Percentiles rank a stretch among this genome's conserved stretches.
phyloP scores from a whole-genome alignment of 2,888 invertebrate species.

The Hemicrepidius hirtus region DNA sequence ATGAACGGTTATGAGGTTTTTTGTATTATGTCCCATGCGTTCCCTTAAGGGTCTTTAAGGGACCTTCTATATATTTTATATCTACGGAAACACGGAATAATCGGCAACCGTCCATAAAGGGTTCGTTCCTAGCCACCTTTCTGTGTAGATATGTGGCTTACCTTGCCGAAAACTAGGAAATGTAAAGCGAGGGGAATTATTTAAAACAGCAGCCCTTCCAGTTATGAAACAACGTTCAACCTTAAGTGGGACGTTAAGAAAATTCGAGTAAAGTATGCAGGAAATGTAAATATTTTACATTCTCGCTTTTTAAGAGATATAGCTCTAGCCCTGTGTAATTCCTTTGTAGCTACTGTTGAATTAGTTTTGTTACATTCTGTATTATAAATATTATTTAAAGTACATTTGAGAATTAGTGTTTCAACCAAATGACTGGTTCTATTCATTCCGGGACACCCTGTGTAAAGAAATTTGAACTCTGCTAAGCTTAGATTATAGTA shows the following conservation, averaged over 20 bases:
- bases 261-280: conserved; percentile 7
- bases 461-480: no score
- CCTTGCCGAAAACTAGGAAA: conserved; percentile 20
- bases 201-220: conserved; percentile 4
- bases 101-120: conserved; percentile 42
- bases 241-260: conserved; percentile 9
- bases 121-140: conserved; percentile 35
- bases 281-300: conserved; percentile 6
- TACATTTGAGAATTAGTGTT: no score
- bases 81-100: conserved; percentile 46
- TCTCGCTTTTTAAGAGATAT: neutral
- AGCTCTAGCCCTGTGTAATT: no score
- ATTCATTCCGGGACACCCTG: no score
- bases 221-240: conserved; percentile 1
- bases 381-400: no score
- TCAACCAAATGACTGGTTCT: no score
- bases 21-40: conserved; percentile 56
- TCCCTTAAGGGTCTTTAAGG: conserved; percentile 60
- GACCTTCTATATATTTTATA: conserved; percentile 54
- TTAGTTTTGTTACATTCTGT: no score
- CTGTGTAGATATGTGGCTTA: conserved; percentile 15
- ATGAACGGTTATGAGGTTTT: conserved; percentile 57
- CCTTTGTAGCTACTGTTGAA: no score
- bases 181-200: conserved; percentile 16
- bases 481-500: no score